These are phyloP conservation scores for Bursaphelenchus okinawaensis DNA, from an alignment of 2,888 invertebrate species.

Conservation along the genomic window DNA sequence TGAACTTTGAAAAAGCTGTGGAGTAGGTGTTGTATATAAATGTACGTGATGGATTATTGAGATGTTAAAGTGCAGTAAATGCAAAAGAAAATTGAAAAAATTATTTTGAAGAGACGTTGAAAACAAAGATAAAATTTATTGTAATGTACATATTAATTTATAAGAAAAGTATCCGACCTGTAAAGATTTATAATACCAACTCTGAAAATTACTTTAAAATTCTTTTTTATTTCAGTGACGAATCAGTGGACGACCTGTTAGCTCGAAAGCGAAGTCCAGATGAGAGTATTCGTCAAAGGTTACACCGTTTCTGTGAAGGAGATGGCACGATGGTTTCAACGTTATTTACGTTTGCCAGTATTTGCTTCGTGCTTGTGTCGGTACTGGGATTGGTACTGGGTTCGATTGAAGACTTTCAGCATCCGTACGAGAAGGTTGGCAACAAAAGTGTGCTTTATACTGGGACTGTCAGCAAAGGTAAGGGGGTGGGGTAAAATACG, in stretches of 20 bases:
- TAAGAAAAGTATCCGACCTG: too few species aligned
- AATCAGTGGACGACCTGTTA: conserved; percentile 42
- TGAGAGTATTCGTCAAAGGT: conserved; percentile 30
- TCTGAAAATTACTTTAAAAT: too few species aligned
- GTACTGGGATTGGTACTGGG: conserved; percentile 51
- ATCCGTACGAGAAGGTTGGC: conserved; percentile 22
- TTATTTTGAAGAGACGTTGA: too few species aligned
- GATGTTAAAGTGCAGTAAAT: too few species aligned
- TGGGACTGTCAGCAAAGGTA: background rate
- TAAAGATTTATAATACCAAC: too few species aligned
- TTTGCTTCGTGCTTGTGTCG: conserved; percentile 50
- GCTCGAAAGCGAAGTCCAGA: conserved; percentile 37
- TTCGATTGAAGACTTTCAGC: conserved; percentile 49
- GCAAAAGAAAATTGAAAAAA: too few species aligned
- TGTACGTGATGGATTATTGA: too few species aligned
- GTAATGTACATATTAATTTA: too few species aligned
- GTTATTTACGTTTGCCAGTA: conserved; percentile 46
- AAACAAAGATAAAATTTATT: too few species aligned
- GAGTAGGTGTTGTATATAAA: too few species aligned
- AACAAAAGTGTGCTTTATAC: conserved; percentile 7
- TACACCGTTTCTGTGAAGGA: conserved; percentile 48
- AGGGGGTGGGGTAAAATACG: too few species aligned
- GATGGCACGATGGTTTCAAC: conserved; percentile 43
- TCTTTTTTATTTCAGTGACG: conserved; percentile 34
- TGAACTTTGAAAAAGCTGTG: too few species aligned